Evolutionary conservation across 2,888 invertebrate species (phyloP), one percentile per base, ranked within the genome.

Genomic region (Drosophila colorata): DNA sequence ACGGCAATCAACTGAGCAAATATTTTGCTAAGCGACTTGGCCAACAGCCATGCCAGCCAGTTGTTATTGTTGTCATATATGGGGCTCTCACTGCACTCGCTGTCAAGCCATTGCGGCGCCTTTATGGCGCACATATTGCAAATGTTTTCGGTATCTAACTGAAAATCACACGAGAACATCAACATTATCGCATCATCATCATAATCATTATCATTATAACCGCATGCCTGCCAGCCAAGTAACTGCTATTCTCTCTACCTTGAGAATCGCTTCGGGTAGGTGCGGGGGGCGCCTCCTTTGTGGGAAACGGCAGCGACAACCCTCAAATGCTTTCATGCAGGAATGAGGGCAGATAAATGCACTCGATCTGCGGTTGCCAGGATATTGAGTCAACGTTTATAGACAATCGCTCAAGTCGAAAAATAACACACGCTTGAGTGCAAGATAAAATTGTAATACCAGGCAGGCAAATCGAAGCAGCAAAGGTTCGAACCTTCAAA

Each of bases 1-100:
- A 60, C 69, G 46, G 72, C 80, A 79, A 85, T 82, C 80, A 85
- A 59, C 52, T 69, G 44, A 52, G 68, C 74, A 80, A 80, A 80
- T 78, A 72, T 63, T 69, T 74, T 41, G 51, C 64, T 61, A 74
- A 73, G 31, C 55, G 49, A 63, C 46, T 46, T 33, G 37, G 14
- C 14, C 49, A 43, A 61, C 43, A 47, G 28, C n/a, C 46, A 33
- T 28, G 9, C 2, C 28, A 9, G 28, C 28, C 9, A 9, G 35
- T 31, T n/a, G 48, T 31, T 59, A 4, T 11, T 57, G 37, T 4
- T 51, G 25, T 1, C 33, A 6, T 38, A 6, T 38, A 25, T 25
- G 43, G n/a, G n/a, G 11, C 9, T 2, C n/a, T 41, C 4, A 31
- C 28, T 47, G 46, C 35, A 46, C 16, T 28, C 31, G 43, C 44